A percentile compares a stretch with the other conserved stretches of the same genome.
Conservation (phyloP, 2,888 invertebrate species). For the Pristionchus japonicus region DNA sequence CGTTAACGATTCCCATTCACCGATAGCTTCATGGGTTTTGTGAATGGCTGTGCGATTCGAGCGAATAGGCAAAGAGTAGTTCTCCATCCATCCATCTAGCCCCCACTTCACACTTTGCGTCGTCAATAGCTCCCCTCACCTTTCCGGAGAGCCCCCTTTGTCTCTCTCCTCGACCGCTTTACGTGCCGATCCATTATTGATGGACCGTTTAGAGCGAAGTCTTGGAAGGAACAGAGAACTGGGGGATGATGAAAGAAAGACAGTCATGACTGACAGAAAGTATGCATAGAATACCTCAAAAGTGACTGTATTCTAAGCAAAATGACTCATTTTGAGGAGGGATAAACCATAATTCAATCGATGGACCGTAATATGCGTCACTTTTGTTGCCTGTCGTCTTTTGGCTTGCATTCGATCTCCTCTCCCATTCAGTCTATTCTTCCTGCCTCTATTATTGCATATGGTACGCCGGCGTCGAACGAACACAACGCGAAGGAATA, state of each 20-base stretch:
- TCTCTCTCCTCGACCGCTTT: neutral
- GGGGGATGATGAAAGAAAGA: neutral
- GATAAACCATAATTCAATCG: neutral
- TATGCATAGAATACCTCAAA: too few relatives aligned
- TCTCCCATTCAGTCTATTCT: slow-evolving; percentile 36
- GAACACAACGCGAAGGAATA: neutral
- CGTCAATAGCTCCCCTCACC: neutral
- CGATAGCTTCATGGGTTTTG: too few relatives aligned
- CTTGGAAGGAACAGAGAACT: neutral
- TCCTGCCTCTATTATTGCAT: slow-evolving; percentile 41
- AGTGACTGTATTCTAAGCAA: too few relatives aligned
- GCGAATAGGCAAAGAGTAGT: neutral
- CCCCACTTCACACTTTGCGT: neutral
- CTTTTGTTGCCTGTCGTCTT: slow-evolving; percentile 19
- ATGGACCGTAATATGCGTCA: neutral
- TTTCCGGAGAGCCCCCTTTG: neutral
- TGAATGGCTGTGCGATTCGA: too few relatives aligned
- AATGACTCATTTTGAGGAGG: too few relatives aligned
- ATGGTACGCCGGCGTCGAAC: neutral
- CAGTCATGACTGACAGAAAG: too few relatives aligned
- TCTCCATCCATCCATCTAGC: neutral
- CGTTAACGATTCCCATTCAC: too few relatives aligned
- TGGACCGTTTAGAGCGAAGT: neutral
- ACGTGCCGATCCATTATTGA: slow-evolving; percentile 34
- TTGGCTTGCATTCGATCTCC: slow-evolving; percentile 25